Conservation (phyloP, 1,140 invertebrate species). For the Antheraea mylitta region DNA sequence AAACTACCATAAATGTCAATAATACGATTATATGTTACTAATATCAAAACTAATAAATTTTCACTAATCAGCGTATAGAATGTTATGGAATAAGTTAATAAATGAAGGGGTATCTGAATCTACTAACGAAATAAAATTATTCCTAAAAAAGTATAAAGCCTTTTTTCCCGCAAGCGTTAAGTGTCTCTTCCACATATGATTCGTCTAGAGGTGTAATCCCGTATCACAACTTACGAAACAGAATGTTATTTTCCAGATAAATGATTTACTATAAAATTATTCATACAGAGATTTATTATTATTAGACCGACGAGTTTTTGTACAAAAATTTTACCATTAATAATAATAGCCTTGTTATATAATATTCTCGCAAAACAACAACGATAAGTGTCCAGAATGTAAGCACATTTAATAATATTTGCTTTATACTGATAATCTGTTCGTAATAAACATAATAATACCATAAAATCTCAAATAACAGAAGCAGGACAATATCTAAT, state of each 20-base stretch:
- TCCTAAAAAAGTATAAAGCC: too few species aligned
- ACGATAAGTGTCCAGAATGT: neutral
- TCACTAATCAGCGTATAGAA: too few species aligned
- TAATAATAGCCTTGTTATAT: slow-evolving; percentile 1
- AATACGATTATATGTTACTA: too few species aligned
- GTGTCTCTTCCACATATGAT: too few species aligned
- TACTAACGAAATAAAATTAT: too few species aligned
- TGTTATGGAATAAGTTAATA: too few species aligned
- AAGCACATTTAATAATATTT: neutral
- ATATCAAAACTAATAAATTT: too few species aligned
- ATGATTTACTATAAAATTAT: neutral
- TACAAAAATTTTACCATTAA: neutral
- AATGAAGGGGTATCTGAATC: too few species aligned
- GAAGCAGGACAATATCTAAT: too few species aligned
- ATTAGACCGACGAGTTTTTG: neutral
- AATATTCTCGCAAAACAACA: neutral
- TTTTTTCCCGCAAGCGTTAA: too few species aligned
- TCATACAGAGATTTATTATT: neutral
- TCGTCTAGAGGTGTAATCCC: neutral
- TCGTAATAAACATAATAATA: neutral
- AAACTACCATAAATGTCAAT: too few species aligned
- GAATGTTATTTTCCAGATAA: neutral
- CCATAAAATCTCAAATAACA: neutral
- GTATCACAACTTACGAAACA: neutral
- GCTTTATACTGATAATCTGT: neutral